These are phyloP conservation scores for Pandemis corylana DNA, from an alignment of 2,888 invertebrate genomes.

Conservation along the genomic window DNA sequence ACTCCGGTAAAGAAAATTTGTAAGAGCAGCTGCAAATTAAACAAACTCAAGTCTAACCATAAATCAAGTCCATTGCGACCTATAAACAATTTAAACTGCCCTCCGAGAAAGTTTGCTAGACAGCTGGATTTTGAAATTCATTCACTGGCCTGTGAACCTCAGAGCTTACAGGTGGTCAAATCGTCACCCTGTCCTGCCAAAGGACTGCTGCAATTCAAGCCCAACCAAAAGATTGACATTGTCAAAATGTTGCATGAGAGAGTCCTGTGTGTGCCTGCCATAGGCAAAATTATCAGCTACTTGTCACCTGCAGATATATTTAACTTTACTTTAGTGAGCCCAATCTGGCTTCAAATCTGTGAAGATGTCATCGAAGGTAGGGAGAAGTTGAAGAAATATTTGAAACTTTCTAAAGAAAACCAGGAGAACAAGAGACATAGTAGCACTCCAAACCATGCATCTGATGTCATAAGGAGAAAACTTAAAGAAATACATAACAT, in stretches of 20 bases:
- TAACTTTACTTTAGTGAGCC: conserved; percentile 72
- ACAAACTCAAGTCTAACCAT: conserved; percentile 40
- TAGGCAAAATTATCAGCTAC: conserved; percentile 69
- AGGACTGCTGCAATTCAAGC: conserved; percentile 60
- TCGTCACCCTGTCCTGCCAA: conserved; percentile 52
- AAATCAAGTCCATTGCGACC: conserved; percentile 43
- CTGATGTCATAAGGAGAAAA: conserved; percentile 53
- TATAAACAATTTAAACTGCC: conserved; percentile 47
- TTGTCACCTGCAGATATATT: conserved; percentile 72
- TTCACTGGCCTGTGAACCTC: conserved; percentile 69
- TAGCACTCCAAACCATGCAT: conserved; percentile 51
- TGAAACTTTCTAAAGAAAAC: conserved; percentile 69
- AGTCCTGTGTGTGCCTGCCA: conserved; percentile 61
- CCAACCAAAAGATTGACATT: conserved; percentile 75
- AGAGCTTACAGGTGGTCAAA: conserved; percentile 59
- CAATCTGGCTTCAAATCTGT: conserved; percentile 70
- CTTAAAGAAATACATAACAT: conserved; percentile 73
- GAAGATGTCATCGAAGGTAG: conserved; percentile 60
- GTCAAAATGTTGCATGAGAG: conserved; percentile 65
- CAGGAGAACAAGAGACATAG: conserved; percentile 63
- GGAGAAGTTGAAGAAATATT: conserved; percentile 59
- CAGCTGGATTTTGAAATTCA: conserved; percentile 72
- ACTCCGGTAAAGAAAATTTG: conserved; percentile 74
- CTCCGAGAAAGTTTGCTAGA: conserved; percentile 66
- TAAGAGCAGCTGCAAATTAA: conserved; percentile 64